These are phyloP conservation scores for Tetraneura akinire DNA, from an alignment of 1,140 invertebrate species.

Conservation along the genomic window DNA sequence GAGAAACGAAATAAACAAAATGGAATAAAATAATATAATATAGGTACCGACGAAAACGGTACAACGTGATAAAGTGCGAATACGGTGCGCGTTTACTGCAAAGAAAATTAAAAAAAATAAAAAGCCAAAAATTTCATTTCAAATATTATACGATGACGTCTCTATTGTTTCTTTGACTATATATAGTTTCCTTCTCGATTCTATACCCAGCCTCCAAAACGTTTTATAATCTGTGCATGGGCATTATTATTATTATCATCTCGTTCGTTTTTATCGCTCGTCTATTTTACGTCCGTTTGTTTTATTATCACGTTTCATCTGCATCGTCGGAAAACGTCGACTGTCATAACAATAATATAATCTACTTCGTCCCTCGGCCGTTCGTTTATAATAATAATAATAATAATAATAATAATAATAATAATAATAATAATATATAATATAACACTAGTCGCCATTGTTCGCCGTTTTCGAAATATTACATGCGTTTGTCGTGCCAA, in stretches of 20 bases:
- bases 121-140: too few relatives aligned
- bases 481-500: neutral
- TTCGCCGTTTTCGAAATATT: neutral
- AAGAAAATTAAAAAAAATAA: too few relatives aligned
- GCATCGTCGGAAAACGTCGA: neutral
- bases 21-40: too few relatives aligned
- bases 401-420: too few relatives aligned
- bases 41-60: too few relatives aligned
- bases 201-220: neutral
- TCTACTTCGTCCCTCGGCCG: neutral
- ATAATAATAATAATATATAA: too few relatives aligned
- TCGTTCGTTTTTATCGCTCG: slow-evolving; percentile 19
- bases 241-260: slow-evolving; percentile 1
- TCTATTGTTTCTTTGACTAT: neutral
- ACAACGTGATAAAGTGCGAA: too few relatives aligned
- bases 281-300: slow-evolving; percentile 17
- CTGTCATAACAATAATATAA: neutral
- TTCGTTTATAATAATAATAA: too few relatives aligned
- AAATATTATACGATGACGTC: too few relatives aligned
- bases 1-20: too few relatives aligned
- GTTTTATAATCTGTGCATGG: neutral
- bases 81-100: too few relatives aligned
- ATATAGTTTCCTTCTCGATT: neutral
- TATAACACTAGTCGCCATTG: neutral
- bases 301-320: slow-evolving; percentile 18